A percentile compares a stretch with the other conserved stretches of the same genome.
Conservation (phyloP, 2,113 vertebrate species). For the Fulica atra region DNA sequence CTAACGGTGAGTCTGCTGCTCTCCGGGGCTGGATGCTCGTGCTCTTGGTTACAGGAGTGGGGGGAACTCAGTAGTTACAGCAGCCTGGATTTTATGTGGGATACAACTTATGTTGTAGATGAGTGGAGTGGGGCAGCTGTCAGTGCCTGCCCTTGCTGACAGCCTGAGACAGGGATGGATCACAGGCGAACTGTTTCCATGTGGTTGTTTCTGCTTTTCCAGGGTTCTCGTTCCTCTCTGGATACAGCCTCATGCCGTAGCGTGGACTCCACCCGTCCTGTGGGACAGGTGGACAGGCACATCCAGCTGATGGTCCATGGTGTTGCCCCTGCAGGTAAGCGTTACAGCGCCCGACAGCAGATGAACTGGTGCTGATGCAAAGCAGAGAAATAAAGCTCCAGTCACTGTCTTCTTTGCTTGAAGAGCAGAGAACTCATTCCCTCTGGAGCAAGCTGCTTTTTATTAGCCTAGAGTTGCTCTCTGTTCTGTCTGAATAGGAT, state of each 20-base stretch:
- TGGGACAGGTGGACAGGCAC: conserved; percentile 95
- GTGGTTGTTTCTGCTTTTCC: background rate
- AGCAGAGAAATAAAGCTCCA: background rate
- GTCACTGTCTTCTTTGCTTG: background rate
- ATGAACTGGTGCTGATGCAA: background rate
- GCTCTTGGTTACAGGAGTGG: background rate
- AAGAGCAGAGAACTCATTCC: background rate
- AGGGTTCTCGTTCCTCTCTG: conserved; percentile 85
- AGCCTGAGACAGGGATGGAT: background rate
- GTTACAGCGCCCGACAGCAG: background rate
- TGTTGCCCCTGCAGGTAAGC: conserved; percentile 89
- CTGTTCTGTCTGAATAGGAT: background rate
- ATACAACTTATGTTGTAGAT: background rate
- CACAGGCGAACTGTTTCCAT: background rate
- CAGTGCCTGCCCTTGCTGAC: background rate
- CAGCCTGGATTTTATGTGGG: background rate
- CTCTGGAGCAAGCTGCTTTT: background rate
- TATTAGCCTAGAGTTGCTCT: background rate
- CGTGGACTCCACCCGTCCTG: conserved; percentile 85
- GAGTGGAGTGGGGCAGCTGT: background rate
- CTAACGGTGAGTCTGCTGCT: conserved; percentile 70
- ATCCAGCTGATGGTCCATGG: conserved; percentile 96
- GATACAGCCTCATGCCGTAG: conserved; percentile 71
- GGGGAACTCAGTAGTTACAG: background rate
- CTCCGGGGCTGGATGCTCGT: background rate